Conservation (phyloP, 2,888 invertebrate genomes). For the Cephonodes hylas region DNA sequence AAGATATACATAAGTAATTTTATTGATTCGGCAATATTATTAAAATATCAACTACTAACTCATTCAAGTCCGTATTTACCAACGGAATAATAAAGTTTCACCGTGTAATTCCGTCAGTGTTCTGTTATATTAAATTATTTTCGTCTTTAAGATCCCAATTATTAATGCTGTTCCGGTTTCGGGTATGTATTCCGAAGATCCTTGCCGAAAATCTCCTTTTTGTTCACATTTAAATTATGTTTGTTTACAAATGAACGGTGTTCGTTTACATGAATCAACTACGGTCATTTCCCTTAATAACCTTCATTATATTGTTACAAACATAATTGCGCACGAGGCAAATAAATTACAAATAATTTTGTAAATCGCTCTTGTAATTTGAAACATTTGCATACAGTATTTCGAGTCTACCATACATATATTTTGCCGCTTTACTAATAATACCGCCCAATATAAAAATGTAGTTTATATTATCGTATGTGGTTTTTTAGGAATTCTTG, state of each 20-base stretch:
- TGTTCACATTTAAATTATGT: slow-evolving; percentile 9
- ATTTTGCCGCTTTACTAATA: too few relatives aligned
- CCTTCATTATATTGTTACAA: neutral
- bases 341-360: too few relatives aligned
- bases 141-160: slow-evolving; percentile 17
- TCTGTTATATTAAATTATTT: slow-evolving; percentile 18
- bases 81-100: slow-evolving; percentile 5
- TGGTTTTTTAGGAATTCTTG: too few relatives aligned
- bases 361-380: too few relatives aligned
- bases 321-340: neutral
- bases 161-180: slow-evolving; percentile 16
- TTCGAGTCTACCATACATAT: too few relatives aligned
- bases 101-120: neutral
- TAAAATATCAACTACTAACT: neutral
- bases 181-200: slow-evolving; percentile 15
- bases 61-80: neutral
- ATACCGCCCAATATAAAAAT: too few relatives aligned
- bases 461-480: too few relatives aligned
- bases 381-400: too few relatives aligned
- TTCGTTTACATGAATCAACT: neutral
- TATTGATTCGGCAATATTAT: neutral
- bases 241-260: slow-evolving; percentile 8
- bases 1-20: neutral
- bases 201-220: slow-evolving; percentile 17
- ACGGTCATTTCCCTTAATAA: neutral